These are phyloP conservation scores for Trematomus bernacchii DNA, from an alignment of 2,797 vertebrate genomes.

Conservation along the genomic window DNA sequence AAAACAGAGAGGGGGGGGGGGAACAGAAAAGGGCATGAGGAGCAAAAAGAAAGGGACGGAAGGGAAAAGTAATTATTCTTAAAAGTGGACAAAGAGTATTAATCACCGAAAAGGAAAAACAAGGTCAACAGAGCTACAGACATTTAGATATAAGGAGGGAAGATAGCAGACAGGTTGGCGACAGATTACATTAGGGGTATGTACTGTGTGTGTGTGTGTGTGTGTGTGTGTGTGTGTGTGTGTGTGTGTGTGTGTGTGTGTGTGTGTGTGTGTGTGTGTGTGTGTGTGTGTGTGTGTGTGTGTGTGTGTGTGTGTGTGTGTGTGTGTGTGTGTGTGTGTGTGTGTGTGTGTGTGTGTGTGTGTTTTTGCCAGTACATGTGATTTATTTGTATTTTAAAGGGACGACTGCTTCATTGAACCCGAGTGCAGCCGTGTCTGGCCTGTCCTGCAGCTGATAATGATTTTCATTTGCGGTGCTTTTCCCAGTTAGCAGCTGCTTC, in stretches of 20 bases:
- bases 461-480: slow-evolving; percentile 81
- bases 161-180: slow-evolving; percentile 66
- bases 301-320: too few relatives aligned
- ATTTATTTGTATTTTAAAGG: slow-evolving; percentile 65
- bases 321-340: too few relatives aligned
- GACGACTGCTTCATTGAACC: slow-evolving; percentile 59
- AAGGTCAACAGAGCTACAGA: slow-evolving; percentile 51
- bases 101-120: slow-evolving; percentile 37
- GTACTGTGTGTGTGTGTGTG: neutral
- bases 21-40: slow-evolving; percentile 13
- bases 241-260: neutral
- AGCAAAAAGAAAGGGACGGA: slow-evolving; percentile 22
- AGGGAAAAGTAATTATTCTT: slow-evolving; percentile 8
- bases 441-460: slow-evolving; percentile 83
- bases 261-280: too few relatives aligned
- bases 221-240: too few relatives aligned
- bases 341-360: too few relatives aligned
- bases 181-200: slow-evolving; percentile 53
- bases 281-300: too few relatives aligned
- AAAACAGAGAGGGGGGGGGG: slow-evolving; percentile 33
- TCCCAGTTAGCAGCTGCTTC: slow-evolving; percentile 82
- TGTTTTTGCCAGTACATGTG: slow-evolving; percentile 28
- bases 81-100: slow-evolving; percentile 36
- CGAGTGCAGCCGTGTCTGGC: slow-evolving; percentile 63
- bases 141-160: slow-evolving; percentile 30